These are phyloP conservation scores for Labeo rohita DNA, from an alignment of 2,113 vertebrate genomes.

Conservation along the genomic window DNA sequence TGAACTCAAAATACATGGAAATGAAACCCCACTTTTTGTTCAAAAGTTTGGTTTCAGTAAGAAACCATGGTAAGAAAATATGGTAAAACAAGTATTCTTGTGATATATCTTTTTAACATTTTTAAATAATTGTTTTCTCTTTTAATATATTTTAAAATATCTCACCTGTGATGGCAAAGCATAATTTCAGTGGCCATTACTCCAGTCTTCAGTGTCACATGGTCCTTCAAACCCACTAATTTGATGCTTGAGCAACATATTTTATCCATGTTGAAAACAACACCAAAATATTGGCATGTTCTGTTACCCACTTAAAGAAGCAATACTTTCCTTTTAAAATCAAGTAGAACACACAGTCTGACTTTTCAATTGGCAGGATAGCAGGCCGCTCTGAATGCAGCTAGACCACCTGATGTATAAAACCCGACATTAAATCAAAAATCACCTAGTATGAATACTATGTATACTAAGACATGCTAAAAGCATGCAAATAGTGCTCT, in stretches of 20 bases:
- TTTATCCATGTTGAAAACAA: not conserved
- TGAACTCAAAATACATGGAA: not conserved
- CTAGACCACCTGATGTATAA: not conserved
- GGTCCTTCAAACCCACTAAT: not conserved
- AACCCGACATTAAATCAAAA: not conserved
- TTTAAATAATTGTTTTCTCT: not conserved
- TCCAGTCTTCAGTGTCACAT: not conserved
- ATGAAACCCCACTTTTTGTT: not conserved
- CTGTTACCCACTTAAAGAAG: conserved; percentile 3
- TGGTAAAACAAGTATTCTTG: too few species aligned
- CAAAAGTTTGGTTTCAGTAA: not conserved
- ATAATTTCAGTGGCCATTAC: not conserved
- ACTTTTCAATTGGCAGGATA: not conserved
- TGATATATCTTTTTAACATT: not conserved
- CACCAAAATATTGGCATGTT: not conserved
- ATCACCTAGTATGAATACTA: not conserved
- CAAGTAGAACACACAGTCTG: not conserved
- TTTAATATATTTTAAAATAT: not conserved
- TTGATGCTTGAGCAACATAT: too few species aligned
- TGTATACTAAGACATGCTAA: not conserved
- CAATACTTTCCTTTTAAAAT: not conserved
- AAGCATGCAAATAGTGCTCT: not conserved
- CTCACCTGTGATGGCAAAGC: not conserved
- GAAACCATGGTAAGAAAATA: too few species aligned
- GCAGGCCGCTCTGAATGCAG: not conserved